Evolutionary conservation across 2,888 invertebrate species (phyloP).

Genomic region (Nomada flava): DNA sequence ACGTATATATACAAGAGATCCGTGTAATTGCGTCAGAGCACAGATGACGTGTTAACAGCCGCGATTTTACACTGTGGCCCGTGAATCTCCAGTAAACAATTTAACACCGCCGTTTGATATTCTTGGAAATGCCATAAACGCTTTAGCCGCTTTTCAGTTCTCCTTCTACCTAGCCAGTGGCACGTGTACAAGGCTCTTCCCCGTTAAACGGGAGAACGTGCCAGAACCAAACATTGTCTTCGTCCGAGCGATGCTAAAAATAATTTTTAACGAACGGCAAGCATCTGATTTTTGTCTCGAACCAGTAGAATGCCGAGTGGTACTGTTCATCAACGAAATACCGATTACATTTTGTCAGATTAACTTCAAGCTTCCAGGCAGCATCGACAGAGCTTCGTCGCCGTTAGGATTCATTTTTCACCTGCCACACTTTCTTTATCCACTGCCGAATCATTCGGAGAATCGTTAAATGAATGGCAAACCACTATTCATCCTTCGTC

Average conservation of each 20-base stretch:
- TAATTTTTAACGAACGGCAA: not conserved
- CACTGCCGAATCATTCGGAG: not conserved
- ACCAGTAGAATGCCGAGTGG: not conserved
- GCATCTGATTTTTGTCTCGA: not conserved
- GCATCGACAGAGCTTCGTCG: no score
- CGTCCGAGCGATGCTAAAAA: conserved; percentile 17
- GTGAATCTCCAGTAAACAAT: conserved; percentile 55
- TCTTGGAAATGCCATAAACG: conserved; percentile 48
- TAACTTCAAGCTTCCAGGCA: conserved; percentile 1
- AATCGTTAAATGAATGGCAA: conserved; percentile 33
- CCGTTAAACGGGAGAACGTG: not conserved
- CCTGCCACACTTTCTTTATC: conserved; percentile 29
- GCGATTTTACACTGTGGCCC: conserved; percentile 28
- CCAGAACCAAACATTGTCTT: conserved; percentile 41
- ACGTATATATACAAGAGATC: not conserved
- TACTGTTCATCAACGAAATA: not conserved
- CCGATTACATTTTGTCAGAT: conserved; percentile 23
- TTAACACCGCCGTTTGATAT: conserved; percentile 48
- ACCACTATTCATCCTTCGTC: conserved; percentile 1
- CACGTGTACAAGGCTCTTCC: conserved; percentile 15
- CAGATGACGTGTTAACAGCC: not conserved
- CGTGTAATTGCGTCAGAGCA: not conserved
- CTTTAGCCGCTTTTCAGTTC: conserved; percentile 48
- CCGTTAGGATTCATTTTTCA: conserved; percentile 41
- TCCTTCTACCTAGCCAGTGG: conserved; percentile 13